Base-by-base conservation (phyloP, 2,113 vertebrate species). In the Amphiprion percula region DNA sequence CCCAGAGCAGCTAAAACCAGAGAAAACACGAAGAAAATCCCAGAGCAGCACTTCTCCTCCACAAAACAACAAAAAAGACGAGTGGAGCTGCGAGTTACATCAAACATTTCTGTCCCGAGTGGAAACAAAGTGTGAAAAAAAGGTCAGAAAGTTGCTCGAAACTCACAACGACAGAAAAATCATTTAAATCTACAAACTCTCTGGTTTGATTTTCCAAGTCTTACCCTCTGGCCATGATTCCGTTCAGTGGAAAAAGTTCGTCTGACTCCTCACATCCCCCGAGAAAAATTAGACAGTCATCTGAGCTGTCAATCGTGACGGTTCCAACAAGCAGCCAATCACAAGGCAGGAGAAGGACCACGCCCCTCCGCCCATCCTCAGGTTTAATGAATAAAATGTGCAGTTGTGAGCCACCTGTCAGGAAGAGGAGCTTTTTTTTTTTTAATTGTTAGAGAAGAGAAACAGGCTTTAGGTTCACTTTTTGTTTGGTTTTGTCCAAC, bases 161-260 rank as follows among this genome's bases (percentile, higher is more conserved):
- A 54, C 0, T 52, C 9, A 24, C 21, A 17, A n/a, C 30, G 39
- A 10, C 9, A 54, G 23, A 70, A 49, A 50, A 14, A 8, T 46
- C 11, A 30, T 17, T n/a, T 0, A 46, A 61, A 9, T 0, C 11
- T 15, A 2, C 0, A 44, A n/a, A 5, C 41, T 6, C 4, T n/a
- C 39, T 14, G 5, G 5, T 0, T 49, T 1, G 39, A 0, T 10
- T 1, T 17, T 12, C 0, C 0, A 4, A 54, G 1, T 39, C 92
- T 82, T 68, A 92, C 92, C 90, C 19, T 5, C 23, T 83, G 0
- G 87, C 74, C 92, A 93, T 93, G 75, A 0, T 66, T 69, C 23
- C 15, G 61, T 9, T 68, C 17, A 24, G 77, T 49, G 3, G 28
- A 65, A 53, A 65, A 70, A 60, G 0, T 53, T 28, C 17, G 11